Percentiles rank a stretch among this genome's conserved stretches.
phyloP scores from a whole-genome alignment of 2,888 invertebrate genomes.

The Drosophila bunnanda region DNA sequence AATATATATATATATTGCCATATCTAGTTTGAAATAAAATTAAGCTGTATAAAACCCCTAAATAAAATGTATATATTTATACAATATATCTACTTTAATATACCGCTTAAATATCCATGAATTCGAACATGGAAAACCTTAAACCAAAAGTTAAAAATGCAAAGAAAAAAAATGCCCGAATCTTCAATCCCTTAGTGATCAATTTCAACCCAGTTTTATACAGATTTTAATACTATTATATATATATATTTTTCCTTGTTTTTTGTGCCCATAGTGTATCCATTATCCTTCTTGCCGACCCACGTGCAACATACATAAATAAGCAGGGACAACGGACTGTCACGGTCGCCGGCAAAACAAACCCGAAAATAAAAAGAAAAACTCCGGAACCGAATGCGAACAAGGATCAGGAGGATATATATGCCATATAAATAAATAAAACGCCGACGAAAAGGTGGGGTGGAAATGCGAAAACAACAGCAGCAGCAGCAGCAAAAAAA shows the following conservation, averaged over 20 bases:
- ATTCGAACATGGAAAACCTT: too few relatives aligned
- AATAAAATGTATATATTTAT: neutral
- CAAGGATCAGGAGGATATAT: constrained; percentile 26
- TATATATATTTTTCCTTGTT: neutral
- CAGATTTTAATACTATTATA: constrained; percentile 20
- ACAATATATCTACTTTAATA: too few relatives aligned
- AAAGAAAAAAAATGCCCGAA: neutral
- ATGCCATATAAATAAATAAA: constrained; percentile 50
- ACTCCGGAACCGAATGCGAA: constrained; percentile 8
- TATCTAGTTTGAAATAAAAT: too few relatives aligned
- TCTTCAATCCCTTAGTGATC: neutral
- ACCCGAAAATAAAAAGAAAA: neutral
- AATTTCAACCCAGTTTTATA: constrained; percentile 9
- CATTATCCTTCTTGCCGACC: constrained; percentile 13
- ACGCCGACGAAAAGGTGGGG: constrained; percentile 5
- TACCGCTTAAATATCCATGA: too few relatives aligned
- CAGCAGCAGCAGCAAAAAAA: constrained; percentile 28
- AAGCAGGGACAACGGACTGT: constrained; percentile 17
- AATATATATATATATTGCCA: too few relatives aligned
- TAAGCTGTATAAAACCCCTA: too few relatives aligned
- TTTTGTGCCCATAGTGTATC: constrained; percentile 5
- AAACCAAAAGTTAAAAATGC: neutral
- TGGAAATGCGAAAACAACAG: neutral
- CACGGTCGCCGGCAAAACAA: too few relatives aligned
- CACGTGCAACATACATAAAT: constrained; percentile 27